These are phyloP conservation scores for Neelides sp. DNA, from an alignment of 1,140 invertebrate genomes.

Conservation along the genomic window DNA sequence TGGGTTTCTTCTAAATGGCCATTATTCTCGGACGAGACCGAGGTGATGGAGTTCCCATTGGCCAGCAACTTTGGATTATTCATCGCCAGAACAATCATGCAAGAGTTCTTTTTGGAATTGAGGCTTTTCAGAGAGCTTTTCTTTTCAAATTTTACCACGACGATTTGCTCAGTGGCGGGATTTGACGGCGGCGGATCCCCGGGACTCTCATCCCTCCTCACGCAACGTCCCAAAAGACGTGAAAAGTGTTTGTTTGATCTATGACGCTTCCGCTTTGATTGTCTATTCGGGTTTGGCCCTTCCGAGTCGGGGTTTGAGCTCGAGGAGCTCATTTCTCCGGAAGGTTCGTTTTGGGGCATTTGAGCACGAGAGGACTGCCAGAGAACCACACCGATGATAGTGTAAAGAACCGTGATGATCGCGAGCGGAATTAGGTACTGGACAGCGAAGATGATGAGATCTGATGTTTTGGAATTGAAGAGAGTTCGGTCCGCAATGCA, in stretches of 20 bases:
- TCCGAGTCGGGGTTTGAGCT: no score
- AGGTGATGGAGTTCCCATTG: no score
- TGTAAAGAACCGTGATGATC: slow-evolving; percentile 59
- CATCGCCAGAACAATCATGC: no score
- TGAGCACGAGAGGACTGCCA: slow-evolving; percentile 51
- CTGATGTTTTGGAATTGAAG: slow-evolving; percentile 59
- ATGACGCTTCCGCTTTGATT: no score
- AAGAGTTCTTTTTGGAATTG: no score
- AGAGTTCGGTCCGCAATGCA: slow-evolving; percentile 57
- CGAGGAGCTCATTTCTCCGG: slow-evolving; percentile 17
- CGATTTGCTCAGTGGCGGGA: slow-evolving; percentile 12
- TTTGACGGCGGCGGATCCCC: not conserved
- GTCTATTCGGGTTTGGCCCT: no score
- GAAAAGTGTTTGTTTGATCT: no score
- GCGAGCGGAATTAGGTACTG: slow-evolving; percentile 58
- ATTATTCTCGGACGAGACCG: no score
- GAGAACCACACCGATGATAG: slow-evolving; percentile 55
- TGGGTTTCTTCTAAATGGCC: no score
- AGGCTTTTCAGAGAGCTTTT: slow-evolving; percentile 6
- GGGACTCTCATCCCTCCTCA: no score
- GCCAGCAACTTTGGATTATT: no score
- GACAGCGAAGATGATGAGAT: slow-evolving; percentile 60
- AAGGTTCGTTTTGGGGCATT: slow-evolving; percentile 27
- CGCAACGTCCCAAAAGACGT: no score
- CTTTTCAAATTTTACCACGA: slow-evolving; percentile 23